A percentile compares a stretch with the other conserved stretches of the same genome.
Conservation (phyloP, 1,140 invertebrate genomes). For the Tribolium castaneum region DNA sequence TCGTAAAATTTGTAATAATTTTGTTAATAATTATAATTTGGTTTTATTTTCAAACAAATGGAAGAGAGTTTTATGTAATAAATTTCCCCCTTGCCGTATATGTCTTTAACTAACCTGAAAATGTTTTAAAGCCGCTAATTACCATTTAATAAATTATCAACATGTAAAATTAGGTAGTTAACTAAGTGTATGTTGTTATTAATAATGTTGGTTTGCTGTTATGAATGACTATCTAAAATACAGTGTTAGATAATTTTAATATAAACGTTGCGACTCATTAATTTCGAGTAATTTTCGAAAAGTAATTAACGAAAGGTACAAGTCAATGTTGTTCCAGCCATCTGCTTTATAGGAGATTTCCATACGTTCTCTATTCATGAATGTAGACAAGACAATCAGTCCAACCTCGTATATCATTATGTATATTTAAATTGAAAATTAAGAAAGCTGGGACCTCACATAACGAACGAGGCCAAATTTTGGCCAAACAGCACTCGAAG, state of each 20-base stretch:
- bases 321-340: constrained; percentile 15
- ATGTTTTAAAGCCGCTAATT: no score
- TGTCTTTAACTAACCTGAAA: no score
- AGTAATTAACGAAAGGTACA: constrained; percentile 42
- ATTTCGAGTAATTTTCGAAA: constrained; percentile 19
- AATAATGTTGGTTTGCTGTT: no score
- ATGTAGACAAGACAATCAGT: constrained; percentile 20
- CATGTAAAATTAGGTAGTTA: no score
- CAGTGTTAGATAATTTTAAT: neutral
- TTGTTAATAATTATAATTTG: no score
- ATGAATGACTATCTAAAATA: constrained; percentile 1
- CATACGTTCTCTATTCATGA: constrained; percentile 12
- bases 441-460: constrained; percentile 7
- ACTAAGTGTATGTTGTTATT: no score
- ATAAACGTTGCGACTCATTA: constrained; percentile 31
- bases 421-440: constrained; percentile 24
- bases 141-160: no score
- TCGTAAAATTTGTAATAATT: no score
- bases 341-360: constrained; percentile 6
- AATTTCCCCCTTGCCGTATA: no score
- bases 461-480: constrained; percentile 25
- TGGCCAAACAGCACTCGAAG: constrained; percentile 3
- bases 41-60: no score
- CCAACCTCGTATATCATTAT: constrained; percentile 13
- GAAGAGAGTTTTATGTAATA: no score